A percentile compares a stretch with the other conserved stretches of the same genome.
Conservation (phyloP, 2,797 vertebrate genomes). For the Scleropages formosus region DNA sequence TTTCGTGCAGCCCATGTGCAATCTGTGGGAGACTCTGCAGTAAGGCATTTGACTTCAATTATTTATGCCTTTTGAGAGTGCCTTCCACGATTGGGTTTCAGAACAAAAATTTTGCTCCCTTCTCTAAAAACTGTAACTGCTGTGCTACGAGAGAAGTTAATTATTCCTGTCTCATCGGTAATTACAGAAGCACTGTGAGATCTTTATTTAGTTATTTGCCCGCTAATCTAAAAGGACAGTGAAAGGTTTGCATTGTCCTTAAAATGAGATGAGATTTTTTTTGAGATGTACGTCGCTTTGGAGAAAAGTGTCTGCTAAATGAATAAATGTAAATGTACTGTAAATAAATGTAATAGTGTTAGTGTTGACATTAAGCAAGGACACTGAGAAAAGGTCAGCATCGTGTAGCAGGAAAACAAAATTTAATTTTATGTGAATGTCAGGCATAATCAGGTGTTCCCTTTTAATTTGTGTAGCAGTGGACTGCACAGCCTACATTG, state of each 20-base stretch:
- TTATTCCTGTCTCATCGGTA: slow-evolving; percentile 2
- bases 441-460: slow-evolving; percentile 58
- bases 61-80: slow-evolving; percentile 8
- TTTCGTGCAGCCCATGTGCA: neutral
- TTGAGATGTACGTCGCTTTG: no score
- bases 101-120: neutral
- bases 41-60: slow-evolving; percentile 19
- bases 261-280: no score
- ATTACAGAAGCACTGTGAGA: slow-evolving; percentile 9
- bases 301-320: no score
- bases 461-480: slow-evolving; percentile 52
- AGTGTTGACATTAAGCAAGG: slow-evolving; percentile 18
- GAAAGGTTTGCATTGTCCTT: neutral
- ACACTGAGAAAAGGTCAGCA: slow-evolving; percentile 24
- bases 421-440: slow-evolving; percentile 51
- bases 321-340: no score
- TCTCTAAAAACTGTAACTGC: no score
- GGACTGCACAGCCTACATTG: neutral
- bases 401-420: slow-evolving; percentile 24
- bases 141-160: neutral
- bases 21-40: slow-evolving; percentile 4
- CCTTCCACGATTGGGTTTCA: neutral
- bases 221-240: no score
- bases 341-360: no score
- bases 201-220: neutral